A percentile compares a stretch with the other conserved stretches of the same genome.
Conservation (phyloP, 2,797 vertebrate genomes). For the Champsocephalus esox region DNA sequence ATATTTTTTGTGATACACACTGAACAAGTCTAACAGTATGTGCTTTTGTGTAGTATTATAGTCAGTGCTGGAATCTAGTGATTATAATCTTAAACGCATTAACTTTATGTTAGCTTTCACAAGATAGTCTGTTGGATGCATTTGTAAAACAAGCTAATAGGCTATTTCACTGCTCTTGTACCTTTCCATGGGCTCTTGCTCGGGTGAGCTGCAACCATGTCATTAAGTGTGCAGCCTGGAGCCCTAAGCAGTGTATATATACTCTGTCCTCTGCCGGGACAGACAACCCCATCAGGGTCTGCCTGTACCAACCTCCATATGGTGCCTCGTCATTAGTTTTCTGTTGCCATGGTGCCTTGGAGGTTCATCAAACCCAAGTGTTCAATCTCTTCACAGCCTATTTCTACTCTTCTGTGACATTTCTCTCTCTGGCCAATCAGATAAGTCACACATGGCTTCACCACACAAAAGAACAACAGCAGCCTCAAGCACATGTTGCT, state of each 20-base stretch:
- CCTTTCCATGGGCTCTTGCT: slow-evolving; percentile 50
- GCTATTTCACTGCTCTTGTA: slow-evolving; percentile 51
- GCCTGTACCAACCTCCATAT: slow-evolving; percentile 75
- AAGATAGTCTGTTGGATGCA: slow-evolving; percentile 21
- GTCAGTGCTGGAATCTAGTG: not conserved
- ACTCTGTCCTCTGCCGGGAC: slow-evolving; percentile 70
- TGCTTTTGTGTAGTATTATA: slow-evolving; percentile 27
- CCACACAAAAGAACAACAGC: slow-evolving; percentile 79
- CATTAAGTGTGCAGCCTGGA: slow-evolving; percentile 67
- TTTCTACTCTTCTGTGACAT: slow-evolving; percentile 78
- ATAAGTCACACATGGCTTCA: slow-evolving; percentile 81
- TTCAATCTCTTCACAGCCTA: slow-evolving; percentile 75
- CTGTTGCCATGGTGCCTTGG: slow-evolving; percentile 58
- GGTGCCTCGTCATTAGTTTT: slow-evolving; percentile 80
- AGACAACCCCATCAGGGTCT: slow-evolving; percentile 72
- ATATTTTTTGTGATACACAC: slow-evolving; percentile 36
- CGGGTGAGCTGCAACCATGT: slow-evolving; percentile 63
- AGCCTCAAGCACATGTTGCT: slow-evolving; percentile 79
- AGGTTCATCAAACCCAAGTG: slow-evolving; percentile 72
- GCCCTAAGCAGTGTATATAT: slow-evolving; percentile 58
- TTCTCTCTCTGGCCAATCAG: slow-evolving; percentile 77
- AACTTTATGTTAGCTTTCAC: slow-evolving; percentile 21
- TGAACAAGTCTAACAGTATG: slow-evolving; percentile 17
- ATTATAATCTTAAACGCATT: slow-evolving; percentile 46
- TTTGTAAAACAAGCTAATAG: slow-evolving; percentile 34